These are phyloP conservation scores for Apoda limacodes DNA, from an alignment of 2,888 invertebrate species.

Conservation along the genomic window DNA sequence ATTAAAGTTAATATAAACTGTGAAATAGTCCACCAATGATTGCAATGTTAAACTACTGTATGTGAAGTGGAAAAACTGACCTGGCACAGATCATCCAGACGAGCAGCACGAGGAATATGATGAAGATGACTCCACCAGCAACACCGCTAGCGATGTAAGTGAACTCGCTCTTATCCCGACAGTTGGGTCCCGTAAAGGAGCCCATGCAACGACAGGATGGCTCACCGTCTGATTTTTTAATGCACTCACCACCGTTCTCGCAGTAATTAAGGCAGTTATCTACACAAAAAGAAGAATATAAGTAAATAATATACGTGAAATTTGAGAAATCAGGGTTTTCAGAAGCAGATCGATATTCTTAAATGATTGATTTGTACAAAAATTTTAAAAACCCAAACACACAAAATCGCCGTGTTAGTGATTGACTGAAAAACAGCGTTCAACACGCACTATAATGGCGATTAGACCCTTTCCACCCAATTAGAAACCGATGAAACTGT, in stretches of 20 bases:
- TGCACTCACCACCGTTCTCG: slow-evolving; percentile 90
- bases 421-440: no score
- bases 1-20: no score
- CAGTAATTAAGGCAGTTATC: slow-evolving; percentile 90
- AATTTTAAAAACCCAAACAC: no score
- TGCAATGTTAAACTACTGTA: no score
- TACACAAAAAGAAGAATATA: slow-evolving; percentile 32
- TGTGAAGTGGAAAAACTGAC: slow-evolving; percentile 35
- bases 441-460: no score
- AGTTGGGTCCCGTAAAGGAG: slow-evolving; percentile 91
- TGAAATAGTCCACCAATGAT: not conserved
- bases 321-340: no score
- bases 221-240: slow-evolving; percentile 85
- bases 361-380: no score
- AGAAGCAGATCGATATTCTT: no score
- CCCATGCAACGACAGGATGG: slow-evolving; percentile 92
- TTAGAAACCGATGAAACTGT: no score
- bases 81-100: slow-evolving; percentile 98
- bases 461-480: no score
- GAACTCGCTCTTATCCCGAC: slow-evolving; percentile 92
- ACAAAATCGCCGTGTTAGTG: no score
- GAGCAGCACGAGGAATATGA: slow-evolving; percentile 90
- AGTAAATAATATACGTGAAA: no score
- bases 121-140: slow-evolving; percentile 92
- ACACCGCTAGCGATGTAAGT: slow-evolving; percentile 96